Conservation (phyloP, 2,888 invertebrate genomes). For the Leptopilina syphax region DNA sequence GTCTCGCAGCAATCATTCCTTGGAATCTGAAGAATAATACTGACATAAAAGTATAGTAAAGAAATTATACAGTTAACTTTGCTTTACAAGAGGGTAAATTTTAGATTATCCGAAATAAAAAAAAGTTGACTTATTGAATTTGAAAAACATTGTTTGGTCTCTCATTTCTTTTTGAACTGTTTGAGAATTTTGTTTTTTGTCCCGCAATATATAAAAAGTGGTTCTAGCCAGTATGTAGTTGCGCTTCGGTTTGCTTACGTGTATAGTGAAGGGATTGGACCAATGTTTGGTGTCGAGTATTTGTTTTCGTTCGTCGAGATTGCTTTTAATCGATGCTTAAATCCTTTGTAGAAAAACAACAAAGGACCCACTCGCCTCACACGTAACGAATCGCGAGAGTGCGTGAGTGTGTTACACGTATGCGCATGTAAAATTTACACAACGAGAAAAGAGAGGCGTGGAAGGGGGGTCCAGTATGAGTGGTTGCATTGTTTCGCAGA, state of each 20-base stretch:
- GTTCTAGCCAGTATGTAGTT: not conserved
- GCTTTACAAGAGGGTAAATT: no score
- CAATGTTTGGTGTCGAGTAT: constrained; percentile 28
- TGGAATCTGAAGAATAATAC: no score
- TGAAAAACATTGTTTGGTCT: not conserved
- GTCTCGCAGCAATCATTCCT: no score
- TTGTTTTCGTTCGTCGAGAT: constrained; percentile 41
- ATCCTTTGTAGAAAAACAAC: constrained; percentile 49
- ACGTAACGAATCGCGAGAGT: constrained; percentile 24
- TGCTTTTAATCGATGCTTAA: constrained; percentile 46
- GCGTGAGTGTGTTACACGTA: not conserved
- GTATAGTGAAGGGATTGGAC: constrained; percentile 9
- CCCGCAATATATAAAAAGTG: not conserved
- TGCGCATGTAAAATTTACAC: constrained; percentile 26
- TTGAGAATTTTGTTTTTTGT: constrained; percentile 13
- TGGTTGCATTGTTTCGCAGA: constrained; percentile 53
- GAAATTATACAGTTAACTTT: no score
- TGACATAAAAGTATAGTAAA: no score
- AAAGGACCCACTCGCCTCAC: constrained; percentile 52
- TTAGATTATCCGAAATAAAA: no score
- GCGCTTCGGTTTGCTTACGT: not conserved
- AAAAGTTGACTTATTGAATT: not conserved
- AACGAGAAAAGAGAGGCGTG: constrained; percentile 3
- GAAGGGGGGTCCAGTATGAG: not conserved
- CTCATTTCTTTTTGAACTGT: not conserved